Evolutionary conservation across 2,888 invertebrate genomes (phyloP).

Genomic region (Drosophila anomelani): DNA sequence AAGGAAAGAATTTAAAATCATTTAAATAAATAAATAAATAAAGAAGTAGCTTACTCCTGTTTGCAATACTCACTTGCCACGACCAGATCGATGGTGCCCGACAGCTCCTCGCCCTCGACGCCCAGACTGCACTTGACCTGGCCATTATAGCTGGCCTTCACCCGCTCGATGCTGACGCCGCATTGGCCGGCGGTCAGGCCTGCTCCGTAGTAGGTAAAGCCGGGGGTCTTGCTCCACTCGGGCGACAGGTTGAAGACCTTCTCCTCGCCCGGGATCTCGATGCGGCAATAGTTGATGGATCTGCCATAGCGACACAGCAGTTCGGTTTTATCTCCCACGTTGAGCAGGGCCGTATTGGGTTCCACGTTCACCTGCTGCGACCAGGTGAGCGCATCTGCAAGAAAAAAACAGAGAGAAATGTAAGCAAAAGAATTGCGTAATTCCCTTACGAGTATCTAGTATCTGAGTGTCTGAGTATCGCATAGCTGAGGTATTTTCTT

Average conservation of each 20-base stretch:
- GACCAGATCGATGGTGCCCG: conserved; percentile 87
- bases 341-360: conserved; percentile 82
- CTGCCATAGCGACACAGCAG: conserved; percentile 82
- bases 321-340: conserved; percentile 82
- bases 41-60: neutral
- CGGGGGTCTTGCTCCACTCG: conserved; percentile 84
- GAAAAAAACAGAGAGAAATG: conserved; percentile 21
- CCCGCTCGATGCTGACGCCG: conserved; percentile 88
- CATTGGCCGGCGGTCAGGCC: conserved; percentile 89
- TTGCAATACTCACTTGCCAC: conserved; percentile 89
- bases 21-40: neutral
- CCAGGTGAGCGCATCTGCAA: conserved; percentile 78
- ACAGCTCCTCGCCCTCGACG: conserved; percentile 87
- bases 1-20: neutral
- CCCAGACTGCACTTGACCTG: conserved; percentile 89
- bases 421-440: conserved; percentile 40
- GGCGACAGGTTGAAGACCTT: conserved; percentile 85
- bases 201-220: conserved; percentile 86
- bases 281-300: conserved; percentile 84
- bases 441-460: conserved; percentile 46
- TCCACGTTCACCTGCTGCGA: conserved; percentile 82
- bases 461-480: conserved; percentile 26
- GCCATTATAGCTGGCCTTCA: conserved; percentile 89
- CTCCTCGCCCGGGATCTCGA: conserved; percentile 85
- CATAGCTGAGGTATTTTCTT: conserved; percentile 15